Evolutionary conservation across 2,113 vertebrate species (phyloP).

Genomic region (Mobula birostris): DNA sequence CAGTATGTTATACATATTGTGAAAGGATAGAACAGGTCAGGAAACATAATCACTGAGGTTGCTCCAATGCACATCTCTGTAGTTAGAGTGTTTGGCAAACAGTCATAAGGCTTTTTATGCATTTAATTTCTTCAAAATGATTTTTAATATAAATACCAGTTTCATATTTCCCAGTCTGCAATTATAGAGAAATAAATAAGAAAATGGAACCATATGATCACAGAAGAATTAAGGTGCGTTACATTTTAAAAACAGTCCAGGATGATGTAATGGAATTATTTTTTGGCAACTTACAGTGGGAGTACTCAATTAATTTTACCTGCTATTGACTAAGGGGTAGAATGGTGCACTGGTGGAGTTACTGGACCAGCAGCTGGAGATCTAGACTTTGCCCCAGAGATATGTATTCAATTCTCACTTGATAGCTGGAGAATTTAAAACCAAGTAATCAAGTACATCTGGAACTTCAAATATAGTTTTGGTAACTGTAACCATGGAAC

Average conservation of each 20-base stretch:
- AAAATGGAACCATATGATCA: neutral
- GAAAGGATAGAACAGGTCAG: neutral
- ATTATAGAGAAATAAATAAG: neutral
- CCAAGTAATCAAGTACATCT: too few species aligned
- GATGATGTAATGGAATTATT: neutral
- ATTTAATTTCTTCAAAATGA: neutral
- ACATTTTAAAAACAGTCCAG: neutral
- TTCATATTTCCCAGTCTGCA: conserved; percentile 18
- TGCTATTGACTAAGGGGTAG: neutral
- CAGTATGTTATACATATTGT: neutral
- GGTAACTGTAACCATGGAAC: too few species aligned
- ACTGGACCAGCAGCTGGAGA: too few species aligned
- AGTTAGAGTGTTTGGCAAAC: neutral
- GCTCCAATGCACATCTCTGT: neutral
- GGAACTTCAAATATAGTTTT: too few species aligned
- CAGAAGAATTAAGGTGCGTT: neutral
- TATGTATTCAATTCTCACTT: too few species aligned
- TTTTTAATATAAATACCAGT: neutral
- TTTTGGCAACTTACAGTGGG: neutral
- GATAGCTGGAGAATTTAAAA: too few species aligned
- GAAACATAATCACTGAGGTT: neutral
- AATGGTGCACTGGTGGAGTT: too few species aligned
- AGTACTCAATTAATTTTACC: conserved; percentile 13
- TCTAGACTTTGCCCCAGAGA: too few species aligned
- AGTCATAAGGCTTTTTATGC: neutral